Evolutionary conservation across 2,797 vertebrate species (phyloP).

Genomic region (Euthynnus affinis): DNA sequence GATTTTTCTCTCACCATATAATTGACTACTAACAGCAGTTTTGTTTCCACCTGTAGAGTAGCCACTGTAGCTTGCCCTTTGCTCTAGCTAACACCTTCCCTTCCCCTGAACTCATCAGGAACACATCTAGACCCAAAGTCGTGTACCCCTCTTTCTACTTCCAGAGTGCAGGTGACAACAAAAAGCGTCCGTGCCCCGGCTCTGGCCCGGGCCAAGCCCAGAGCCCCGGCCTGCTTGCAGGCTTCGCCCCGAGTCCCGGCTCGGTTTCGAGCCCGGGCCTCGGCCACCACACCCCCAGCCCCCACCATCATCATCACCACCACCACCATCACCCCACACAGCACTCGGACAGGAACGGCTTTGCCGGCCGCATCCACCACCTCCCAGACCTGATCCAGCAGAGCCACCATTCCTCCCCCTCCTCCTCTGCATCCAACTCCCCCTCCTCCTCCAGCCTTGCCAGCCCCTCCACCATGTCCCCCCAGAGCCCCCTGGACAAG

Average conservation of each 20-base stretch:
- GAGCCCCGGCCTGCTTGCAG: slow-evolving; percentile 53
- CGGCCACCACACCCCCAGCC: slow-evolving; percentile 70
- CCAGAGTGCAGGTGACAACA: slow-evolving; percentile 96
- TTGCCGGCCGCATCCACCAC: slow-evolving; percentile 96
- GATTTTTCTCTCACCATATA: not conserved
- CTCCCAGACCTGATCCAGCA: slow-evolving; percentile 99
- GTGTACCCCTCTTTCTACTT: slow-evolving; percentile 98
- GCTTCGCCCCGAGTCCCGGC: slow-evolving; percentile 71
- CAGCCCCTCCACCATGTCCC: slow-evolving; percentile 93
- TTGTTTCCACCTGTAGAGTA: slow-evolving; percentile 69
- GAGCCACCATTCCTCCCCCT: slow-evolving; percentile 97
- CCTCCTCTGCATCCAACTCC: slow-evolving; percentile 93
- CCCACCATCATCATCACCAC: slow-evolving; percentile 73
- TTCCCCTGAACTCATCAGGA: slow-evolving; percentile 68
- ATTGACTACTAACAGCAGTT: slow-evolving; percentile 53
- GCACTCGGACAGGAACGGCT: slow-evolving; percentile 96
- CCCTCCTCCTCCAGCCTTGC: slow-evolving; percentile 88
- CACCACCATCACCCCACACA: slow-evolving; percentile 80
- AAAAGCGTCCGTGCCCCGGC: slow-evolving; percentile 85
- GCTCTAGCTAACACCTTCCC: slow-evolving; percentile 75
- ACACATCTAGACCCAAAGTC: slow-evolving; percentile 89
- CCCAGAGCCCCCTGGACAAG: slow-evolving; percentile 87
- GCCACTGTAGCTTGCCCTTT: slow-evolving; percentile 66
- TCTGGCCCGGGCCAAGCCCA: slow-evolving; percentile 55
- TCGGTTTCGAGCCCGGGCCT: slow-evolving; percentile 58